Evolutionary conservation across 2,797 vertebrate genomes (phyloP), one percentile per base, ranked within the genome.

Genomic region (Eospalax fontanierii): DNA sequence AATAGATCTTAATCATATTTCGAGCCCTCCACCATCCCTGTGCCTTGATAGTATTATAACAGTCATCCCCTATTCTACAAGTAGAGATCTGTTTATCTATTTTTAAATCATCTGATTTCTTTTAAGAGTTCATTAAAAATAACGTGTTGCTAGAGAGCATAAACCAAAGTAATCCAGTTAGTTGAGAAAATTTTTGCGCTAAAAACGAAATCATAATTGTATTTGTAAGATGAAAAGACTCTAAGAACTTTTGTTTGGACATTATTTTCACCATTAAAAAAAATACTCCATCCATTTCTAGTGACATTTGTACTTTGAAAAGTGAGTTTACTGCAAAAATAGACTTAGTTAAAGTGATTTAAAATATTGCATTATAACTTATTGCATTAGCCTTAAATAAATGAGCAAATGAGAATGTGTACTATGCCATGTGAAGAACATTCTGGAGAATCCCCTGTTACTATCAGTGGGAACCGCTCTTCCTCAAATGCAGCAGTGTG

Each of bases 281-380:
- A 96, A 57, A 46, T 35, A 40, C 12, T 46, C 26, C n/a, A 71
- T 80, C 38, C 92, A 68, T 73, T 95, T 94, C 28, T 66, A 78
- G 30, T 91, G 15, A 43, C 46, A 79, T 30, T 93, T 89, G 30
- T 75, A 75, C 11, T 61, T 68, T 73, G 75, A 22, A 63, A 76
- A 71, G 50, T 81, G 30, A 84, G 5, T 10, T 43, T 84, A 70
- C 38, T 71, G n/a, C 54, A 75, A 89, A 71, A 68, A 76, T 38
- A 65, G 6, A 3, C 70, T 57, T 94, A 9, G 89, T 63, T 68
- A 35, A 83, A 66, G 38, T 92, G 93, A 57, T 59, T 80, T 57
- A 87, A 91, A 76, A 83, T 26, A 71, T 11, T 78, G 0, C 22
- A 59, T 35, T 61, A 12, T 73, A 75, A 54, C 1, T 1, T 50